Conservation (phyloP, 64 coral and sea anemone species). For the Pachyseris speciosa region DNA sequence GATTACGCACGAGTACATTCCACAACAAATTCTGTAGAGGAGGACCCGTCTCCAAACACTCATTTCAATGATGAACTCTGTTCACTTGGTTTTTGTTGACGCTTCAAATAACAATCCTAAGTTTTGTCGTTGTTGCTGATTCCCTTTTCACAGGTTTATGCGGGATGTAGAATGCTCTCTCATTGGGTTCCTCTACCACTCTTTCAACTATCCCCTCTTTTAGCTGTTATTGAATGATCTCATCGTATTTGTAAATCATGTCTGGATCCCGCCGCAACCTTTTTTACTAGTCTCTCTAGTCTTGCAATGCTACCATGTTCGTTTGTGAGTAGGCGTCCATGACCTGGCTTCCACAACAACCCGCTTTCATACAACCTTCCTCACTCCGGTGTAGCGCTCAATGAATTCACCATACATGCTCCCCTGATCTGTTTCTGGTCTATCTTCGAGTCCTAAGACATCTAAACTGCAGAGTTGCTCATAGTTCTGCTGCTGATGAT, state of each 20-base stretch:
- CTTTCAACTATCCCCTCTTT: slow-evolving; percentile 14
- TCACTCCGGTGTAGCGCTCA: not conserved
- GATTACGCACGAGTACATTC: slow-evolving; percentile 14
- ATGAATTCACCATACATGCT: slow-evolving; percentile 1
- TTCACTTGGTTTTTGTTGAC: not conserved
- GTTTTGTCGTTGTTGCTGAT: not conserved
- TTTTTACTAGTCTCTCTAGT: slow-evolving; percentile 14
- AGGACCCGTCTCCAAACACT: slow-evolving; percentile 57
- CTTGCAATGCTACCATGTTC: not conserved
- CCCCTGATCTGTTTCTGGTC: too few relatives aligned
- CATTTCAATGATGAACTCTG: slow-evolving; percentile 8
- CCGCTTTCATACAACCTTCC: slow-evolving; percentile 40
- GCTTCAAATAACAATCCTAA: not conserved
- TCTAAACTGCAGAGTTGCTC: too few relatives aligned
- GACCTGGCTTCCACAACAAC: slow-evolving; percentile 19
- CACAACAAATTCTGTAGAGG: slow-evolving; percentile 40
- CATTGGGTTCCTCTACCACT: not conserved
- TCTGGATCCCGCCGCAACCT: not conserved
- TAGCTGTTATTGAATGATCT: slow-evolving; percentile 13
- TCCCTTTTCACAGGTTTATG: not conserved
- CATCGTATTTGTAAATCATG: slow-evolving; percentile 21
- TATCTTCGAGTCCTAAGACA: too few relatives aligned
- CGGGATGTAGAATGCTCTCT: not conserved
- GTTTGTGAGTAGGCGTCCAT: not conserved
- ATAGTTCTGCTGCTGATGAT: too few relatives aligned